phyloP scores from a whole-genome alignment of 2,888 invertebrate genomes.

The Microdon myrmicae region DNA sequence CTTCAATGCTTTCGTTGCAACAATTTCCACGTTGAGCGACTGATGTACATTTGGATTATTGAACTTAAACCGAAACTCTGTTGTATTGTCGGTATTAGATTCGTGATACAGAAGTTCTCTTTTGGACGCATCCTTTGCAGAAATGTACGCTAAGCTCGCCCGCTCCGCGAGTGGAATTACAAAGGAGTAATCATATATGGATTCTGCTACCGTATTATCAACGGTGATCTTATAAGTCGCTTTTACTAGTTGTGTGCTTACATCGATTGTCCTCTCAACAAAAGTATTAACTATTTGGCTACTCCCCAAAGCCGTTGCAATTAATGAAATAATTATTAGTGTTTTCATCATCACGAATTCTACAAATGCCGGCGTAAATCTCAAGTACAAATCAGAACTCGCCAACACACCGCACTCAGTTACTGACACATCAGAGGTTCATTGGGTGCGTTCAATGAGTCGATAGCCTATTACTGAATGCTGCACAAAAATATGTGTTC shows the following conservation, averaged over 20 bases:
- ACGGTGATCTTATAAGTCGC: slow-evolving; percentile 81
- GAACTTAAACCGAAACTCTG: slow-evolving; percentile 71
- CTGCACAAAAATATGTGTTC: not conserved
- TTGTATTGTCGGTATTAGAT: slow-evolving; percentile 69
- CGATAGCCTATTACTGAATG: not conserved
- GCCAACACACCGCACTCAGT: slow-evolving; percentile 44
- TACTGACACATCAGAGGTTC: slow-evolving; percentile 36
- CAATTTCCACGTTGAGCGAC: slow-evolving; percentile 72
- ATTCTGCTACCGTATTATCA: slow-evolving; percentile 82
- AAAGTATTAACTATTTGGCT: slow-evolving; percentile 77
- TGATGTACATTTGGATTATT: slow-evolving; percentile 61
- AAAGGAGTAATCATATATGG: slow-evolving; percentile 77
- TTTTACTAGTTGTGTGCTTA: slow-evolving; percentile 90
- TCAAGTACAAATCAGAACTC: slow-evolving; percentile 29
- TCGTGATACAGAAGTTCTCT: slow-evolving; percentile 71
- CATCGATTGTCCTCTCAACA: slow-evolving; percentile 87
- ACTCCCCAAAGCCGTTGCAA: too few species aligned
- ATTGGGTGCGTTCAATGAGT: slow-evolving; percentile 1
- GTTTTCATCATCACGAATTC: slow-evolving; percentile 6
- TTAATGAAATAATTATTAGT: slow-evolving; percentile 13
- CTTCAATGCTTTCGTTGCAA: slow-evolving; percentile 78
- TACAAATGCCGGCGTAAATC: slow-evolving; percentile 29
- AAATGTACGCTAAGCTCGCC: slow-evolving; percentile 78
- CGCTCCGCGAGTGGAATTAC: slow-evolving; percentile 71
- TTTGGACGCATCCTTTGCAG: slow-evolving; percentile 73